phyloP scores from a whole-genome alignment of 2,113 vertebrate species.

The Bos indicus region DNA sequence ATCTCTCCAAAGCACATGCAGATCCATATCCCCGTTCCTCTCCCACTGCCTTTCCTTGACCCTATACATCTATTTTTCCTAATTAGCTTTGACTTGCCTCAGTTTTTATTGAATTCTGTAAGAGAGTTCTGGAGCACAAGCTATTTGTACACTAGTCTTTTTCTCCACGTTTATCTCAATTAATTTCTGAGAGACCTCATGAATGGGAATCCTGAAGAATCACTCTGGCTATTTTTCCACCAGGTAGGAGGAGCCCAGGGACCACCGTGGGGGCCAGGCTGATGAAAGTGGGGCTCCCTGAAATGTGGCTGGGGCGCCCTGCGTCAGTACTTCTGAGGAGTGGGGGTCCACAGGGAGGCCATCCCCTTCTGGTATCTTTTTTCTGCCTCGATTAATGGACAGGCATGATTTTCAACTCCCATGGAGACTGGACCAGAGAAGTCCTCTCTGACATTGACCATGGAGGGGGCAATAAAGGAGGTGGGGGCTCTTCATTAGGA shows the following conservation, averaged over 20 bases:
- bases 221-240: conserved; percentile 15
- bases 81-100: conserved; percentile 7
- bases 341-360: not conserved
- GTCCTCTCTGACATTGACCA: not conserved
- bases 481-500: accelerated
- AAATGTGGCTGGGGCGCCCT: not conserved
- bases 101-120: not conserved
- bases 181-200: not conserved
- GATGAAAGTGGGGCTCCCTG: not conserved
- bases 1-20: not conserved
- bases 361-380: not conserved
- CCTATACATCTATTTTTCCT: not conserved
- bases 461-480: not conserved
- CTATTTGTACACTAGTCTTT: not conserved
- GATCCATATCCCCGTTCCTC: not conserved
- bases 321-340: not conserved
- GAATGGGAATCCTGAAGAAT: not conserved
- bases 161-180: not conserved
- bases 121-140: not conserved
- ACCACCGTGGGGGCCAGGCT: not conserved
- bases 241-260: not conserved
- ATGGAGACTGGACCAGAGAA: not conserved
- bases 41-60: not conserved
- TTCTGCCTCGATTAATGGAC: not conserved
- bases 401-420: not conserved